phyloP scores from a whole-genome alignment of 2,888 invertebrate genomes.

The Rhaphigaster nebulosa region DNA sequence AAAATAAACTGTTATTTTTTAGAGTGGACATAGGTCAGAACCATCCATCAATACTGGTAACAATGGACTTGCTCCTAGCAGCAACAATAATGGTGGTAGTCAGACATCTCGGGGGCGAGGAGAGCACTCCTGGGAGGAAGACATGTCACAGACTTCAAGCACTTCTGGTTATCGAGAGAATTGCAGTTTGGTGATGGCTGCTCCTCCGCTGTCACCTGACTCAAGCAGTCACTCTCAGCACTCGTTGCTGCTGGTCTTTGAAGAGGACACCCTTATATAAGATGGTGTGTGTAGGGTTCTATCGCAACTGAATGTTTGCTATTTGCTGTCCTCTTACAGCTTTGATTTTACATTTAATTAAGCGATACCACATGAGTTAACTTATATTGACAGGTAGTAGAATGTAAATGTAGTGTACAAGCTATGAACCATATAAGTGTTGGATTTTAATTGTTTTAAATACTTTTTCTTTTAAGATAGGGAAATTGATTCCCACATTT shows the following conservation, averaged over 20 bases:
- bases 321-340: neutral
- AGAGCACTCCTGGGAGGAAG: constrained; percentile 66
- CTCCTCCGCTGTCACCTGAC: constrained; percentile 71
- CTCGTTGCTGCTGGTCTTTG: constrained; percentile 82
- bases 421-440: neutral
- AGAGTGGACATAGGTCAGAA: constrained; percentile 62
- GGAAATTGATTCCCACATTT: neutral
- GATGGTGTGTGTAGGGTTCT: neutral
- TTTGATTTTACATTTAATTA: neutral
- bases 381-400: neutral
- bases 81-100: constrained; percentile 49
- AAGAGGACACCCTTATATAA: constrained; percentile 88
- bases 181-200: constrained; percentile 73
- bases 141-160: constrained; percentile 82
- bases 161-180: constrained; percentile 78
- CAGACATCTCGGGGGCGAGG: constrained; percentile 57
- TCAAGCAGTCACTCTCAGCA: constrained; percentile 74
- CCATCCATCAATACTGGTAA: constrained; percentile 59
- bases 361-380: neutral
- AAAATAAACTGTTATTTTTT: constrained; percentile 21
- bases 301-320: neutral
- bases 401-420: neutral
- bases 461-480: neutral
- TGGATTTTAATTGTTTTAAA: neutral
- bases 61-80: constrained; percentile 19